These are phyloP conservation scores for Aythya baeri DNA, from an alignment of 2,113 vertebrate species.

Conservation along the genomic window DNA sequence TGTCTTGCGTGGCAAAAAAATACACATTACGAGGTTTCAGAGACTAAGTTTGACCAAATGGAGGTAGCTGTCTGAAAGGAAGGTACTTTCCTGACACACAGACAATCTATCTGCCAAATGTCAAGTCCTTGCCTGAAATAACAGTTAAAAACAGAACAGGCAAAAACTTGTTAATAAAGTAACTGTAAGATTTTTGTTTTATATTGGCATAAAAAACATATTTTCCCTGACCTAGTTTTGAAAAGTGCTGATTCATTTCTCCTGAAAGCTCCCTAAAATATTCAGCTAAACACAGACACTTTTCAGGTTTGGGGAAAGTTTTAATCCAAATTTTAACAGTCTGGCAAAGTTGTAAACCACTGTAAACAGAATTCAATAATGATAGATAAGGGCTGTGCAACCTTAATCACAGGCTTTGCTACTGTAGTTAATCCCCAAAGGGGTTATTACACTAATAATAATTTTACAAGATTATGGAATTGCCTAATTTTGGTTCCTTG, in stretches of 20 bases:
- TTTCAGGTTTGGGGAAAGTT: constrained; percentile 29
- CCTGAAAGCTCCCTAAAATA: constrained; percentile 40
- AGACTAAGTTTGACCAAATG: neutral
- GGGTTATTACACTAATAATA: constrained; percentile 39
- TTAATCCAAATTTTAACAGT: constrained; percentile 47
- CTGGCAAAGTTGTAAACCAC: constrained; percentile 26
- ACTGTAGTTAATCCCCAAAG: constrained; percentile 7
- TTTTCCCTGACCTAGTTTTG: constrained; percentile 50
- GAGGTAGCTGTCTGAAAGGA: neutral
- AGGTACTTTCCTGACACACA: neutral
- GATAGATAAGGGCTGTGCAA: constrained; percentile 39
- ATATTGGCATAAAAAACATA: constrained; percentile 21
- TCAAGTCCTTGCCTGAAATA: constrained; percentile 33
- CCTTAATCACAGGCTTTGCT: constrained; percentile 36
- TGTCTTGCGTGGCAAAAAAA: neutral
- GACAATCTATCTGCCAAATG: constrained; percentile 6
- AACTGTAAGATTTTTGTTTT: constrained; percentile 4
- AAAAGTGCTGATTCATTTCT: constrained; percentile 50
- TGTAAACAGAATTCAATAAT: constrained; percentile 30
- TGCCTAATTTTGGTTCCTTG: constrained; percentile 35
- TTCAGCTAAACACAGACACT: neutral
- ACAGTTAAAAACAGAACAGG: constrained; percentile 3
- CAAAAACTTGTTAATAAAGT: constrained; percentile 30
- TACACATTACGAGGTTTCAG: neutral
- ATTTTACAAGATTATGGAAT: constrained; percentile 23